Base-by-base conservation (phyloP, 2,888 invertebrate genomes). In the Eulithis testata region DNA sequence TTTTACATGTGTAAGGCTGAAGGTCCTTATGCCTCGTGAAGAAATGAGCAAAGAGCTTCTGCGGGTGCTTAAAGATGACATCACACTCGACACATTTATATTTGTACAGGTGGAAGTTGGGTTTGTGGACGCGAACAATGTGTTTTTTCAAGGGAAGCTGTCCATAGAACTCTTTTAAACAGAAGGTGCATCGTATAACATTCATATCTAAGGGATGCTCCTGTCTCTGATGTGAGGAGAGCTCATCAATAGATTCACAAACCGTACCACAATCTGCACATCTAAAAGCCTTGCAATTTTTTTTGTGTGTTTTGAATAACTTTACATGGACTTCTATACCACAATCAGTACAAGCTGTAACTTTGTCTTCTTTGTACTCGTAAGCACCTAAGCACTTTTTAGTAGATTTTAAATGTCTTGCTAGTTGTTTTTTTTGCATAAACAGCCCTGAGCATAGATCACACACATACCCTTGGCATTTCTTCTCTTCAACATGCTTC, bases 1-100 rank as follows among this genome's bases (percentile, higher is more conserved):
- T 88, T 54, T 78, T 85, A 64, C 92, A 92, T 0, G 77, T 85
- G 54, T 86, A 92, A 0, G 92, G 92, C 4, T 84, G 70, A 0
- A 93, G 65, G 0, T 86, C 82, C 47, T 80, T 87, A 44, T 93
- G 92, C 1, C 72, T 79, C 0, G 81, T 75, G 27, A 75, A 87
- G 60, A 84, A 91, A 72, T 93, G 92, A 0, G 74, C 84, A 14
- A 93, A 91, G 1, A 93, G 60, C 4, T 80, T 79, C 59, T 88
- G 84, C 0, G 92, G 92, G 72, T 92, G 92, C 51, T 85, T 86
- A 31, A 83, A 93, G 0, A 82, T 70, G 0, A 66, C 69, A 0
- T 83, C 71, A 11, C 92, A 93, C 11, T 83, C 74, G 0, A 78
- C 65, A 43, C 92, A 93, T 4, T 71, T 67, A 58, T 93, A 93